Base-by-base conservation (phyloP, 1,140 invertebrate genomes). In the Drosophila ercepeae region DNA sequence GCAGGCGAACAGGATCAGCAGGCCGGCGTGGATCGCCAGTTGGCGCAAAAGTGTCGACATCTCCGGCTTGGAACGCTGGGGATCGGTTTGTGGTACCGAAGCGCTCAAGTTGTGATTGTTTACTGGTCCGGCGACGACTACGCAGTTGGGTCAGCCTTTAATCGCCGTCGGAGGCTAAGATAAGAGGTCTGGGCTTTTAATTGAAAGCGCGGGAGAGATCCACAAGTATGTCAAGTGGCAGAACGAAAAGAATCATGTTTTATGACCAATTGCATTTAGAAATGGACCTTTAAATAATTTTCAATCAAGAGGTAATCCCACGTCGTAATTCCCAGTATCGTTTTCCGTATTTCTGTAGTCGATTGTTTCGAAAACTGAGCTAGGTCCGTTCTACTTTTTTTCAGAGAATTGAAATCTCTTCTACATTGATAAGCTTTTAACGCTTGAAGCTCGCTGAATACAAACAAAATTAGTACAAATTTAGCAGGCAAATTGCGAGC, bases 1-100 rank as follows among this genome's bases (percentile, higher is more conserved):
- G 9, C 78, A 82, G 4, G 88, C 34, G 8, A 51, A 77, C 44
- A 82, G 51, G 18, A 88, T 8, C 19, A 88, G 61, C 34, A 86
- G 65, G n/a, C 45, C 16, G 4, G 45, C 46, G 21, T 88, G 73
- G 23, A 65, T 23, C 19, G 45, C 42, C 60, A 86, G 32, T 8
- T 53, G 32, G 8, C 74, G 64, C 41, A 88, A 36, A 14, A 86
- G 54, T 14, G 23, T 25, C 23, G 82, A 55, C 77, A 86, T 86
- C n/a, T 13, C 23, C n/a, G 13, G 36, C 14, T 16, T 5, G n/a
- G 36, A 16, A 14, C 36, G n/a, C 18, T 6, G 19, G 13, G 29
- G 48, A 9, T 52, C 50, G 29, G 18, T 23, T 5, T 36, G 25
- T 18, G 41, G 16, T 34, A 59, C 69, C 54, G 75, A 50, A 48